phyloP scores from a whole-genome alignment of 2,113 vertebrate genomes.

The Plotosus lineatus region DNA sequence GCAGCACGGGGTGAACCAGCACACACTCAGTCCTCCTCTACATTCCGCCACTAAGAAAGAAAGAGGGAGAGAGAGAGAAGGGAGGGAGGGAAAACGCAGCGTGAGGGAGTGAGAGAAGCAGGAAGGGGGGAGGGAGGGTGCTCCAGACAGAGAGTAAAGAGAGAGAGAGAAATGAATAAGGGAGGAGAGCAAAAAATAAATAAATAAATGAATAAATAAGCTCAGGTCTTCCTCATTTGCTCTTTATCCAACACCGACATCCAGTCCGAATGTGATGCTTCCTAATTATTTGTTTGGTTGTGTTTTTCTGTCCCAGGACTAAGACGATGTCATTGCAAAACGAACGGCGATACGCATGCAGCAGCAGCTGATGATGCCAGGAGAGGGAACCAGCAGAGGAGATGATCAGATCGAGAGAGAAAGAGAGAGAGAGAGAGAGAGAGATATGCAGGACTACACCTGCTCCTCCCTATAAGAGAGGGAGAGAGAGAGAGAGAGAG shows the following conservation, averaged over 20 bases:
- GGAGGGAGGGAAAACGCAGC: conserved; percentile 31
- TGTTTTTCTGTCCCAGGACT: conserved; percentile 21
- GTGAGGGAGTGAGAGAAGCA: conserved; percentile 15
- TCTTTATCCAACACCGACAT: conserved; percentile 1
- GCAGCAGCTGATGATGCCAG: conserved; percentile 47
- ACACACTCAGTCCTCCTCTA: conserved; percentile 36
- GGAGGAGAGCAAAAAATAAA: conserved; percentile 21
- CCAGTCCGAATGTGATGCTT: not conserved
- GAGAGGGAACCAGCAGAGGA: conserved; percentile 56
- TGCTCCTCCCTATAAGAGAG: conserved; percentile 55
- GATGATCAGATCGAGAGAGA: conserved; percentile 55
- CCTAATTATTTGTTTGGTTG: not conserved
- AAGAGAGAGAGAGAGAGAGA: conserved; percentile 62
- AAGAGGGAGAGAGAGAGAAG: conserved; percentile 33
- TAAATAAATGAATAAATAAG: not conserved
- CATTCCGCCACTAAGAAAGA: conserved; percentile 53
- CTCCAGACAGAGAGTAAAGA: conserved; percentile 30
- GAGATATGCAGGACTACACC: conserved; percentile 70
- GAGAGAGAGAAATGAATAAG: conserved; percentile 34
- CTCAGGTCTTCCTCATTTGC: not conserved
- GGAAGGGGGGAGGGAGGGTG: conserved; percentile 35
- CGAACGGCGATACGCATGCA: conserved; percentile 43
- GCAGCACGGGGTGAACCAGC: conserved; percentile 52
- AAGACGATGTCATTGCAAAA: not conserved
- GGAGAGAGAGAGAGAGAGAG: conserved; percentile 63